A percentile compares a stretch with the other conserved stretches of the same genome.
Conservation (phyloP, 2,888 invertebrate species). For the Lagria hirta region DNA sequence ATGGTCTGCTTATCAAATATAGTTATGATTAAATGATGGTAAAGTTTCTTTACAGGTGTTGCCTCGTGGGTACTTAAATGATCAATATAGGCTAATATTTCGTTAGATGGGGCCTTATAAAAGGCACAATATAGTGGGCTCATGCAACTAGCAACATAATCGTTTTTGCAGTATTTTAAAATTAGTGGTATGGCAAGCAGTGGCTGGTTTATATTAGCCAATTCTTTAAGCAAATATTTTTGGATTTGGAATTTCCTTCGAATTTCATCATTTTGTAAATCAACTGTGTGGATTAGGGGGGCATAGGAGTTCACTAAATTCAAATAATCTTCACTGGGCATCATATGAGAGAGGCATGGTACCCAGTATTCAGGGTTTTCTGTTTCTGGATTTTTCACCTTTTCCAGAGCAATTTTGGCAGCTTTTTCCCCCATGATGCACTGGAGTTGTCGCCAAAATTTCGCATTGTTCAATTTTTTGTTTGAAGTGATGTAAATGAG, state of each 20-base stretch:
- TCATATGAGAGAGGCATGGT: slow-evolving; percentile 1
- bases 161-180: slow-evolving; percentile 1
- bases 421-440: slow-evolving; percentile 1
- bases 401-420: neutral
- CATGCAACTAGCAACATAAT: neutral
- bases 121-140: neutral
- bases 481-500: neutral
- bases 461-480: neutral
- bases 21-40: neutral
- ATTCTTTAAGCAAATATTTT: neutral
- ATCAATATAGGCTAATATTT: neutral
- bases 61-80: neutral
- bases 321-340: slow-evolving; percentile 1
- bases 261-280: neutral
- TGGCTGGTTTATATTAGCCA: neutral
- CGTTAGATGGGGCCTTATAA: neutral
- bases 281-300: neutral
- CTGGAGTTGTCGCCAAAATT: slow-evolving; percentile 1
- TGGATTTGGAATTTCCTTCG: neutral
- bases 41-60: neutral
- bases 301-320: neutral
- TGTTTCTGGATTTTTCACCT: neutral
- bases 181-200: neutral
- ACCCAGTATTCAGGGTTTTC: no score
- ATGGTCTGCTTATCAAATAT: neutral